Conservation (phyloP, 2,113 vertebrate species). For the Tragelaphus imberbis region DNA sequence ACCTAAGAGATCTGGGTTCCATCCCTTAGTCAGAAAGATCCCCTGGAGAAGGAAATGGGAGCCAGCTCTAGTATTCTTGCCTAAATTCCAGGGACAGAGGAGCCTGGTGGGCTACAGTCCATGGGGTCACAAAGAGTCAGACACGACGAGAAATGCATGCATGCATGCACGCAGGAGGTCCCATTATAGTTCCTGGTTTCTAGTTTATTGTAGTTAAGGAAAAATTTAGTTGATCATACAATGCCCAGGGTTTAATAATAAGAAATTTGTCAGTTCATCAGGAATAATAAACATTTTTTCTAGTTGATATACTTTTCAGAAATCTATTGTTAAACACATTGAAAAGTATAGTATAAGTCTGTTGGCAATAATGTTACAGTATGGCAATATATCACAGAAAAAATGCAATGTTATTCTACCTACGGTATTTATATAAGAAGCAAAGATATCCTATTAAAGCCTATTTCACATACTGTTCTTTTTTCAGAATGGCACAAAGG, state of each 20-base stretch:
- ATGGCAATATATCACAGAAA: not conserved
- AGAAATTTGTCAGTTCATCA: not conserved
- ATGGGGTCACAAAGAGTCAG: not conserved
- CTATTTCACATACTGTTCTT: not conserved
- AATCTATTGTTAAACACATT: not conserved
- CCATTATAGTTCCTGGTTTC: not conserved
- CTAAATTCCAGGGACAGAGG: not conserved
- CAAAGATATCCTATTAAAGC: not conserved
- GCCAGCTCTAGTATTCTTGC: not conserved
- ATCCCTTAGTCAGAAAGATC: not conserved
- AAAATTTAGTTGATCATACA: not conserved
- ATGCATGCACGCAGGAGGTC: not conserved
- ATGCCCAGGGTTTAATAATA: not conserved
- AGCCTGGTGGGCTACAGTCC: not conserved
- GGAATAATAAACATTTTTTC: not conserved
- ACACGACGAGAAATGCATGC: rapidly evolving
- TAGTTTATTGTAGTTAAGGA: not conserved
- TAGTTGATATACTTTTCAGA: not conserved
- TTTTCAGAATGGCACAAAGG: not conserved
- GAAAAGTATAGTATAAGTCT: not conserved
- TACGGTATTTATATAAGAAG: not conserved
- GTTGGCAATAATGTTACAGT: not conserved
- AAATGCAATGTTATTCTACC: not conserved
- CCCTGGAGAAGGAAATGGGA: not conserved
- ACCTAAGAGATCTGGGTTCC: not conserved